phyloP scores from a whole-genome alignment of 2,113 vertebrate genomes.

The Leucopternis melanops region DNA sequence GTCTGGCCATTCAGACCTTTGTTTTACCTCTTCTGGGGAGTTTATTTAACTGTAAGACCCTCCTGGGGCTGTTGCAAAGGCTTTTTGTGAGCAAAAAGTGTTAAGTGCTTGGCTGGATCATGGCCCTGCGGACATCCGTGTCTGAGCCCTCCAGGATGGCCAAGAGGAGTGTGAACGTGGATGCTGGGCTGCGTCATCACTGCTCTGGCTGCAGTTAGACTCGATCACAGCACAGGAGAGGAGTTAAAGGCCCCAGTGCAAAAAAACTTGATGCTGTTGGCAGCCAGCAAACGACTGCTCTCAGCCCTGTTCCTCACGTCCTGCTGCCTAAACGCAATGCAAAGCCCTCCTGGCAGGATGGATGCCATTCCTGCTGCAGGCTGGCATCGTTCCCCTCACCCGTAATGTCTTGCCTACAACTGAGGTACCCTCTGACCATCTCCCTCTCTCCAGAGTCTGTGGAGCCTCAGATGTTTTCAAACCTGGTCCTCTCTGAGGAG shows the following conservation, averaged over 20 bases:
- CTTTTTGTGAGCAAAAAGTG: not conserved
- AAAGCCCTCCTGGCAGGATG: not conserved
- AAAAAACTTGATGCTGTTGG: no score
- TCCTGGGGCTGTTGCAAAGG: not conserved
- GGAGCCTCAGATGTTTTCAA: conserved; percentile 78
- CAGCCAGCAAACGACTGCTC: not conserved
- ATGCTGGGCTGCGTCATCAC: fast-evolving
- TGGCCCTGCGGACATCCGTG: not conserved
- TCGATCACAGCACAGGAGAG: not conserved
- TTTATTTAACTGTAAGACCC: fast-evolving
- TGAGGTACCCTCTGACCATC: not conserved
- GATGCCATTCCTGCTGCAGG: not conserved
- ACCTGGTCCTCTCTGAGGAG: conserved; percentile 78
- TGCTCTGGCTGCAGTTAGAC: not conserved
- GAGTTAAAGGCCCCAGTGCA: not conserved
- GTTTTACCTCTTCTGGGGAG: not conserved
- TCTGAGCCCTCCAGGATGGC: not conserved
- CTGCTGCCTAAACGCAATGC: not conserved
- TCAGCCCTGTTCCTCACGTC: not conserved
- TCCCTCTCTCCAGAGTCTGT: conserved; percentile 64
- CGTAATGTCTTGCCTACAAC: fast-evolving
- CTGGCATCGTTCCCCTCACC: not conserved
- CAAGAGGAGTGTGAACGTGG: not conserved
- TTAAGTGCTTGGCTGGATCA: not conserved
- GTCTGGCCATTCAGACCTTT: fast-evolving